Evolutionary conservation across 2,113 vertebrate genomes (phyloP), one percentile per base, ranked within the genome.

Genomic region (Accipiter cooperii): DNA sequence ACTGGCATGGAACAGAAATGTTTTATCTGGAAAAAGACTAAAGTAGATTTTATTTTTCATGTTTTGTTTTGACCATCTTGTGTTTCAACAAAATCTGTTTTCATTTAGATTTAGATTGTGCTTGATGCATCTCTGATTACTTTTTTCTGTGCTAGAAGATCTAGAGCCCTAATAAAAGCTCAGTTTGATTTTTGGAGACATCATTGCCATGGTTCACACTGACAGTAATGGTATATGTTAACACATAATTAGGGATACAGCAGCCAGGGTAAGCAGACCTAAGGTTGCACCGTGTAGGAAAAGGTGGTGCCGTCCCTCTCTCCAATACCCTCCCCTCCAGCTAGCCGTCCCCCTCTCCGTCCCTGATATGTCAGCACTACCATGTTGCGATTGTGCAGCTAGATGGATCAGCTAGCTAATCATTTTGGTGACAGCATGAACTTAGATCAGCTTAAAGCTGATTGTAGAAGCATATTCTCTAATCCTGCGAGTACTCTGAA

Each of bases 401-500:
- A 69, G 65, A 69, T 49, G 74, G 74, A 87, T 76, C 65, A 61
- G 63, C 51, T 68, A 71, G 70, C 70, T 89, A 61, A 82, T 79
- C 49, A 76, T 87, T 94, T 31, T 49, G 93, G 87, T 79, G 95
- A 91, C 58, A 79, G 95, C 70, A 16, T 44, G 70, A 91, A 78
- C 21, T 79, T 58, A 40, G 81, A 87, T 31, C 87, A 82, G 87
- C 70, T 75, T 87, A 93, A 93, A 84, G 80, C 81, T 84, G 87
- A 55, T n/a, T 76, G 77, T 65, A 40, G 84, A 66, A 91, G 91
- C 89, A 55, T 44, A 87, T 71, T 89, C 66, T 31, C 78, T 96
- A 94, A 97, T 90, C 89, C 87, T 34, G 44, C 2, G 19, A 84
- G 87, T 46, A 25, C 52, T 82, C 70, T 84, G 84, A 93, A 87